These are phyloP conservation scores for Heliconius congener DNA, from an alignment of 1,140 invertebrate genomes.

Conservation along the genomic window DNA sequence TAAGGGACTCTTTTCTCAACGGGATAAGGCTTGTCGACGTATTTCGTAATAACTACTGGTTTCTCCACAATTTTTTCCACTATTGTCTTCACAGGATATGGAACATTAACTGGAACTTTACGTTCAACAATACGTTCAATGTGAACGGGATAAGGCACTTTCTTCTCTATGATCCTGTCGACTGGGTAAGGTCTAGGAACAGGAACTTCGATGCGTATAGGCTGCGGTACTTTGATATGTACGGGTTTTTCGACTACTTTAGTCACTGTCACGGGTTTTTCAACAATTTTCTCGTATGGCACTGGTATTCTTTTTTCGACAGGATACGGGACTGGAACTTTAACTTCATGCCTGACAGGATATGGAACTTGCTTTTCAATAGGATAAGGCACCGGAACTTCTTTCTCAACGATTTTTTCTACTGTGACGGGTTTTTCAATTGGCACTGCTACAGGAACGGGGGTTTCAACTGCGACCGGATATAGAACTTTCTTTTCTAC, in stretches of 20 bases:
- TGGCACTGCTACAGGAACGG: constrained; percentile 75
- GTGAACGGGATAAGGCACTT: constrained; percentile 80
- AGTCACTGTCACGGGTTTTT: constrained; percentile 82
- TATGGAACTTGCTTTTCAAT: constrained; percentile 72
- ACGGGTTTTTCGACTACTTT: constrained; percentile 78
- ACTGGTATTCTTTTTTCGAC: constrained; percentile 70
- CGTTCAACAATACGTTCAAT: constrained; percentile 82
- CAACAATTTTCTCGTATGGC: constrained; percentile 81
- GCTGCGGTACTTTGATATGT: constrained; percentile 79
- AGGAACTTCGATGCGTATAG: constrained; percentile 73
- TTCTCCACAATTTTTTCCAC: constrained; percentile 80
- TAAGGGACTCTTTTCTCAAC: constrained; percentile 78
- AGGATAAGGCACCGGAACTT: constrained; percentile 71
- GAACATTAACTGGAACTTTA: constrained; percentile 76
- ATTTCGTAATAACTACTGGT: constrained; percentile 79
- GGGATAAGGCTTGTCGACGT: constrained; percentile 78
- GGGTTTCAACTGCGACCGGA: constrained; percentile 72
- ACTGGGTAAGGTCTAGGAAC: constrained; percentile 75
- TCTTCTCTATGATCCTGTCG: constrained; percentile 82
- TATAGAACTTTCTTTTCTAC: constrained; percentile 70
- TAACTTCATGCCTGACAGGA: constrained; percentile 67
- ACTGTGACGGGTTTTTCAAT: constrained; percentile 74
- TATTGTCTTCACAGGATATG: constrained; percentile 80
- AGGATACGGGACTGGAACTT: constrained; percentile 70
- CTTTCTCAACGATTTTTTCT: constrained; percentile 63